A percentile compares a stretch with the other conserved stretches of the same genome.
Conservation (phyloP, 2,888 invertebrate species). For the Phania funesta region DNA sequence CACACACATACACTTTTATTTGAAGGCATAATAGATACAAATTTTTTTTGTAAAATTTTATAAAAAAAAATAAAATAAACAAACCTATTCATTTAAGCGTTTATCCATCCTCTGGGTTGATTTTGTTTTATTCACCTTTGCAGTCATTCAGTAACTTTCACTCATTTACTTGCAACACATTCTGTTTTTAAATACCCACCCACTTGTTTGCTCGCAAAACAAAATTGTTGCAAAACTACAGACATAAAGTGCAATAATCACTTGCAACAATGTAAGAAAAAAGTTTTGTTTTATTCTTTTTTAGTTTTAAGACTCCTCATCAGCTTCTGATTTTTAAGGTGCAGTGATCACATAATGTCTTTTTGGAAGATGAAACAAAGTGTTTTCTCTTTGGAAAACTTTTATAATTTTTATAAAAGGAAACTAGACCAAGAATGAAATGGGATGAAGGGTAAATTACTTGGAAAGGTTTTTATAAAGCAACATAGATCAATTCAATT, state of each 20-base stretch:
- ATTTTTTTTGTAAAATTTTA: background rate
- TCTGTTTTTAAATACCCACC: background rate
- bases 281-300: background rate
- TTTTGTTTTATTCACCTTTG: slow-evolving; percentile 2
- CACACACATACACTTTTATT: background rate
- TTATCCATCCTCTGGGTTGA: slow-evolving; percentile 4
- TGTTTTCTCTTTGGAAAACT: background rate
- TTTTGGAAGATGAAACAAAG: background rate
- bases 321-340: background rate
- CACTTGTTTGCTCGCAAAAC: slow-evolving; percentile 1
- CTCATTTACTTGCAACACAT: slow-evolving; percentile 6
- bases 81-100: slow-evolving; percentile 1
- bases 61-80: background rate
- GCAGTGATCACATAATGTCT: slow-evolving; percentile 13
- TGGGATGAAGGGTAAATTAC: too few relatives aligned
- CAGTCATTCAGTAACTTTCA: slow-evolving; percentile 16
- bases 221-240: slow-evolving; percentile 4
- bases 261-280: slow-evolving; percentile 6
- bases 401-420: background rate
- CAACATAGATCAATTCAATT: too few relatives aligned
- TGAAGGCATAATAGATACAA: slow-evolving; percentile 10
- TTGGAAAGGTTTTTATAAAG: too few relatives aligned
- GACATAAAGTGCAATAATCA: background rate
- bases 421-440: background rate
- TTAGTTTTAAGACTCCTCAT: background rate